Percentiles rank a stretch among this genome's conserved stretches.
Evolutionary conservation across 1,140 invertebrate genomes (phyloP).

Genomic region (Helicoverpa armigera): DNA sequence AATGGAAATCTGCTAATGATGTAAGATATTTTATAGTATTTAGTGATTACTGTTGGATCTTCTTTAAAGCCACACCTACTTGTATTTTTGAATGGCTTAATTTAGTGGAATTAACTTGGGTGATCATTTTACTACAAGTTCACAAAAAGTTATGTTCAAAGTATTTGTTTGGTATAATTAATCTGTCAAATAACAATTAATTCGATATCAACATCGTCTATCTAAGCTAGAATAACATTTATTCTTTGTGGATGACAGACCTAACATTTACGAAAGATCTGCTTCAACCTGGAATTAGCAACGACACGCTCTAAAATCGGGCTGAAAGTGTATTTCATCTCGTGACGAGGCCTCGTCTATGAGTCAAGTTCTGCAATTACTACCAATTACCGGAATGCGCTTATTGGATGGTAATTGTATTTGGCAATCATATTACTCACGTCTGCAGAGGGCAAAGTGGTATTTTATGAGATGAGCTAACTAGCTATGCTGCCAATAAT

Average conservation of each 20-base stretch:
- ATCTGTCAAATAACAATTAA: too few species aligned
- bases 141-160: too few species aligned
- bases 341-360: neutral
- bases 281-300: neutral
- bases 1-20: slow-evolving; percentile 14
- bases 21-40: slow-evolving; percentile 2
- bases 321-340: slow-evolving; percentile 8
- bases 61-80: slow-evolving; percentile 36
- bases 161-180: too few species aligned
- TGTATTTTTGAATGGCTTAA: neutral
- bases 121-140: too few species aligned
- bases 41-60: neutral
- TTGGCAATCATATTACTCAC: slow-evolving; percentile 48
- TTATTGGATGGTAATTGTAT: slow-evolving; percentile 49
- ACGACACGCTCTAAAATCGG: neutral
- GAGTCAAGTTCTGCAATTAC: slow-evolving; percentile 43
- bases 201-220: too few species aligned
- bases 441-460: neutral
- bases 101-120: too few species aligned
- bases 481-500: slow-evolving; percentile 6
- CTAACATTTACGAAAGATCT: neutral
- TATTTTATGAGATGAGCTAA: slow-evolving; percentile 44
- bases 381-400: slow-evolving; percentile 45
- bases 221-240: too few species aligned
- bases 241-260: too few species aligned